Base-by-base conservation (phyloP, 2,888 invertebrate genomes). In the Mechanitis mazaeus region DNA sequence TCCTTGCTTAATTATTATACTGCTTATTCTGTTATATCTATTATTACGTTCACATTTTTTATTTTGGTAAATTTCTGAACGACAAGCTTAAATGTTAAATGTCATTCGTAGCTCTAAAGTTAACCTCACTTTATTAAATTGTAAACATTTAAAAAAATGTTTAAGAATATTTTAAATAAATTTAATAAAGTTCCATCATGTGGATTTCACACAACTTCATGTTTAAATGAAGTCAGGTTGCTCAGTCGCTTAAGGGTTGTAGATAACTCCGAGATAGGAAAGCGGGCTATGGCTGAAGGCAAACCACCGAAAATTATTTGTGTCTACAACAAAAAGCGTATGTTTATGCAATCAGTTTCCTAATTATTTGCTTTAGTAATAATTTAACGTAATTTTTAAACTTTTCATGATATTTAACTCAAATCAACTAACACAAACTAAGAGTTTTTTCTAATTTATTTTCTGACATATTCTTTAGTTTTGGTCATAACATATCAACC, bases 251-350 rank as follows among this genome's bases (percentile, higher is more conserved):
- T 98, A 20, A 91, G 97, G 74, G 97, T 98, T 5, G 99, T 99
- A 2, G 99, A 99, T 84, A 99, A 99, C 84, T 98, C 98, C 60
- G 94, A 95, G 70, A 93, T 99, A 64, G 99, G 99, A 45, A 97
- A 96, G 81, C 93, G 95, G 78, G 98, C 98, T 1, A 97, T 97
- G 95, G 93, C 95, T 2, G 96, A 97, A 79, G 98, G 98, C 55
- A 96, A 95, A 84, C 97, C 98, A 11, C 97, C 98, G 0, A 94
- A 93, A 81, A 94, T 96, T 75, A 98, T 99, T 75, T 97, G 98
- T 78, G 94, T 99, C 62, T 98, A 98, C 77, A 98, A 96, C 83
- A 96, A 95, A 87, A 91, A 88, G 72, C 84, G 90, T 90, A 77
- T 63, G 88, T 80, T 7, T 3, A 7, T 50, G 31, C 31, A 67